Conservation (phyloP, 2,113 vertebrate species). For the Plecotus auritus region DNA sequence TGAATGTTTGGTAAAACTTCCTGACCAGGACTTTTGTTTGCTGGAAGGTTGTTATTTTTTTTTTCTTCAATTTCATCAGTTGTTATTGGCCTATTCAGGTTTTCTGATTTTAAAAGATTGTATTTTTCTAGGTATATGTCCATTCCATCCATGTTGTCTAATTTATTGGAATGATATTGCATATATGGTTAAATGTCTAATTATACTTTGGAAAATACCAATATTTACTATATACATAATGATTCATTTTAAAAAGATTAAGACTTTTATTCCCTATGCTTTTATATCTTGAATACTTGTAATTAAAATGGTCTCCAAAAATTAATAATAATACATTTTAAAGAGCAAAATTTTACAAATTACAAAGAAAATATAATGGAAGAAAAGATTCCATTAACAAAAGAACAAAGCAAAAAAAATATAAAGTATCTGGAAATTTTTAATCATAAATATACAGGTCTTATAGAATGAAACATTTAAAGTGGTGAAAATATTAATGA, state of each 20-base stretch:
- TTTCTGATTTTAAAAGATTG: too few species aligned
- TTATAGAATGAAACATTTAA: background rate
- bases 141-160: too few species aligned
- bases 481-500: background rate
- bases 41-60: too few species aligned
- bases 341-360: background rate
- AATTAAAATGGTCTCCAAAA: background rate
- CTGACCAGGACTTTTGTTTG: too few species aligned
- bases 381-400: background rate
- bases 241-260: background rate
- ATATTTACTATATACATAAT: background rate
- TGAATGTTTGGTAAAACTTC: too few species aligned
- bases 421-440: background rate
- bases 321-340: background rate
- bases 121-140: too few species aligned
- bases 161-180: background rate
- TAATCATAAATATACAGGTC: background rate
- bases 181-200: background rate
- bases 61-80: too few species aligned
- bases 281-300: background rate
- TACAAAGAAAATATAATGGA: background rate
- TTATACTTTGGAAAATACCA: background rate
- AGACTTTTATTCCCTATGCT: background rate
- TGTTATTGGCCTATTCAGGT: too few species aligned
- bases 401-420: background rate